These are phyloP conservation scores for Coregonus sp. DNA, from an alignment of 2,797 vertebrate species.

Conservation along the genomic window DNA sequence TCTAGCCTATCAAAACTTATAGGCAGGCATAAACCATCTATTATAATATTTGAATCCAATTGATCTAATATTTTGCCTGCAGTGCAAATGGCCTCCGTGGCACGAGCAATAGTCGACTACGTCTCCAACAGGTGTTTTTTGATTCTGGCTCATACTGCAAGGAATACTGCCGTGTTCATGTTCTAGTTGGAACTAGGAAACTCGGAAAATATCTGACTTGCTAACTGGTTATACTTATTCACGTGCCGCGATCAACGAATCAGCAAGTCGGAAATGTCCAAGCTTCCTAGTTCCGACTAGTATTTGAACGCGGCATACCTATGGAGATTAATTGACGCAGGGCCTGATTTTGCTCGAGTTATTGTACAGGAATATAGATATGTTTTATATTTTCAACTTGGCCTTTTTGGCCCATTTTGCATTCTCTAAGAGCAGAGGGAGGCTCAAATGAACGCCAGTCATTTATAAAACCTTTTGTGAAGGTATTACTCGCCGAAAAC, in stretches of 20 bases:
- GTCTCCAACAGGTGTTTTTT: not conserved
- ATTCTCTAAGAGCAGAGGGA: not conserved
- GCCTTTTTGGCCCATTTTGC: constrained; percentile 9
- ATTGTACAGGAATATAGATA: not conserved
- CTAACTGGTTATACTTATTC: no score
- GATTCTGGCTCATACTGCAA: not conserved
- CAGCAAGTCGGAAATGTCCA: no score
- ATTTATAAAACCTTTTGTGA: not conserved
- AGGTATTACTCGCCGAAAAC: not conserved
- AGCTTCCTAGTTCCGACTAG: no score
- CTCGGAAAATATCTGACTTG: no score
- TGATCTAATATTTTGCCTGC: not conserved
- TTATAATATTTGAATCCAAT: not conserved
- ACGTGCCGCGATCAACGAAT: no score
- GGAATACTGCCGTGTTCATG: no score
- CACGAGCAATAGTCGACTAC: not conserved
- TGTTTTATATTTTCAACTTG: constrained; percentile 4
- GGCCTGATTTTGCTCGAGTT: not conserved
- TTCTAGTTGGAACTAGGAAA: no score
- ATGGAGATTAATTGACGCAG: not conserved
- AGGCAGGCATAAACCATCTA: not conserved
- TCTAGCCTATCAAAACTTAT: not conserved
- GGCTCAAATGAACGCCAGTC: not conserved
- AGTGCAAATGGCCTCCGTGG: not conserved
- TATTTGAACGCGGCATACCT: no score